A percentile compares a stretch with the other conserved stretches of the same genome.
These are phyloP conservation scores for Stichodactyla mertensii DNA, from an alignment of 64 coral and sea anemone genomes.

Conservation along the genomic window DNA sequence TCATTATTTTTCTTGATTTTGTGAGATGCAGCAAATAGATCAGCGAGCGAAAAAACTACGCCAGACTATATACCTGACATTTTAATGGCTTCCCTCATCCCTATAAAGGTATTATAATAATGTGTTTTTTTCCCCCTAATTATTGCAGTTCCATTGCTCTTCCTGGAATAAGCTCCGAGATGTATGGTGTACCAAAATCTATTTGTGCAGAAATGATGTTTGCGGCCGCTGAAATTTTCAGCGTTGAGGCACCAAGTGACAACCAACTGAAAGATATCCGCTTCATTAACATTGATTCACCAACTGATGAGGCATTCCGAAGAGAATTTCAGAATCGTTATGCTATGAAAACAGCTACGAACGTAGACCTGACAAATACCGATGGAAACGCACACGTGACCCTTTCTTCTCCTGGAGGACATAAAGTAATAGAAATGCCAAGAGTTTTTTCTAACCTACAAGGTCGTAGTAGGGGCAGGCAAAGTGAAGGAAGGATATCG, in stretches of 20 bases:
- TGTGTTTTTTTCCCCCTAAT: background rate
- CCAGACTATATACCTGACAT: no score
- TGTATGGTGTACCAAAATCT: constrained; percentile 49
- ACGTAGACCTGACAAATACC: background rate
- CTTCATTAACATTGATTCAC: constrained; percentile 63
- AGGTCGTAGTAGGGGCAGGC: background rate
- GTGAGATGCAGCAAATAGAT: no score
- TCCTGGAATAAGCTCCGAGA: constrained; percentile 67
- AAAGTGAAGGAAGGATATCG: background rate
- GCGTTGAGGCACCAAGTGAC: constrained; percentile 5
- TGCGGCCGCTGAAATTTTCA: constrained; percentile 39
- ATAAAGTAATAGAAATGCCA: background rate
- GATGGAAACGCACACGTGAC: no score
- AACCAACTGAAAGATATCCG: constrained; percentile 51
- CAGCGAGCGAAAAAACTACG: no score
- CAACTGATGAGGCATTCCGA: constrained; percentile 46
- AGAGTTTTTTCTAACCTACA: background rate
- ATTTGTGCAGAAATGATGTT: constrained; percentile 77
- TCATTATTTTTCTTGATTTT: no score
- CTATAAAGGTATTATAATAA: background rate
- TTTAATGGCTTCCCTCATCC: no score
- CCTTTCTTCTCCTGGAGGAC: background rate
- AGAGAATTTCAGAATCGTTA: constrained; percentile 63
- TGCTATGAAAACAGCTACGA: background rate
- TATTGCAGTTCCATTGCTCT: constrained; percentile 42